Evolutionary conservation across 2,113 vertebrate species (phyloP), one percentile per base, ranked within the genome.

Genomic region (Heterotilapia buettikoferi): DNA sequence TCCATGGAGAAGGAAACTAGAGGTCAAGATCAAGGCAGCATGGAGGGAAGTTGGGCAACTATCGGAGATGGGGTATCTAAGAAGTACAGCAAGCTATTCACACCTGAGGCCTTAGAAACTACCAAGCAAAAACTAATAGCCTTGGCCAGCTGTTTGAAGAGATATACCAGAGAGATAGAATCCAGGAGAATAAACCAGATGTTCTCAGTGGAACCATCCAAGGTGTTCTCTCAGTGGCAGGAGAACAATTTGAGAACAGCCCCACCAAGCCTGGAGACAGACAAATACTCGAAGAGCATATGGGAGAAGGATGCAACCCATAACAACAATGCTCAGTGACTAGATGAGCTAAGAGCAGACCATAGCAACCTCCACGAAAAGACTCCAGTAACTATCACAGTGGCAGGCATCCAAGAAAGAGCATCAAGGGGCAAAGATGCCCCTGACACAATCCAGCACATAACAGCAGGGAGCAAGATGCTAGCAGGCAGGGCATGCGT

Each of bases 401-500:
- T 19, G 59, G 59, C 29, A 33, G 29, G 0, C 3, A 36, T 63
- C 19, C 59, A 63, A 63, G 31, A 63, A 36, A 0, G 16, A 63
- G 59, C 11, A 63, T 63, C 31, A 63, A 0, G 26, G 26, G 8
- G 59, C 9, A 63, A 0, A 36, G 4, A 63, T 7, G 59, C 31
- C 31, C 59, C 31, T 36, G 59, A 63, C 0, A 0, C 31, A 36
- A 63, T 63, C 59, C 59, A 63, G 31, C 59, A 63, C 31, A 36
- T 36, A 63, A 63, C 0, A 36, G 31, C 31, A 31, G 57, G 57
- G 29, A 33, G 57, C 57, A 61, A 61, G 5, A 61, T 31, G 29
- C 29, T 6, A 61, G 29, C 29, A 61, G 57, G 14, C 57, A 61
- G 57, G 57, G 0, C 0, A 61, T 61, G 2, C 57, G 4, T 0